Evolutionary conservation across 2,888 invertebrate genomes (phyloP).

Genomic region (Oasisia sp.): DNA sequence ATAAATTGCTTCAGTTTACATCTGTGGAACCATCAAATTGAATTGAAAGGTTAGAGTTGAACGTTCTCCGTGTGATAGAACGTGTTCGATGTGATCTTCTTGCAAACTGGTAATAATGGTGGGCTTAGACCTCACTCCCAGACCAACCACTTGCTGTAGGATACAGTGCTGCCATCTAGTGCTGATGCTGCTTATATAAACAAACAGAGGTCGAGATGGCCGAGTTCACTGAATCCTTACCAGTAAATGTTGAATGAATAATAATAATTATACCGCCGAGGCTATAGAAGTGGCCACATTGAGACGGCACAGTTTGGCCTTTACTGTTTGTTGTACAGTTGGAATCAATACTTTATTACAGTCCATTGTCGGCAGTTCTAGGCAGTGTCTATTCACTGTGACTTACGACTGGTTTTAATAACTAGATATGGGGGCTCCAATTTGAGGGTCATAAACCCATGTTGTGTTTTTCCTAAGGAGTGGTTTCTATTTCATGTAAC

Average conservation of each 20-base stretch:
- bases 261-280: background rate
- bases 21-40: background rate
- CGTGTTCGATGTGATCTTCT: background rate
- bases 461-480: too few species aligned
- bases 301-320: background rate
- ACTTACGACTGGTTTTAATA: background rate
- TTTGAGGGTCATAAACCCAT: too few species aligned
- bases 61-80: background rate
- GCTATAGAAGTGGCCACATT: background rate
- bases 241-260: conserved; percentile 1
- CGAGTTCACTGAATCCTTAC: background rate
- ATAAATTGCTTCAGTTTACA: background rate
- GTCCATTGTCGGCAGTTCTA: background rate
- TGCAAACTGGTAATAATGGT: background rate
- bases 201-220: background rate
- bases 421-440: too few species aligned
- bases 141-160: background rate
- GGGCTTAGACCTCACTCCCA: background rate
- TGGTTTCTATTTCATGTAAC: too few species aligned
- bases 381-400: background rate
- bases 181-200: background rate
- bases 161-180: background rate
- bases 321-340: background rate
- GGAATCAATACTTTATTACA: background rate
- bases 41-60: background rate